Evolutionary conservation across 2,113 vertebrate species (phyloP).

Genomic region (Tragelaphus buxtoni): DNA sequence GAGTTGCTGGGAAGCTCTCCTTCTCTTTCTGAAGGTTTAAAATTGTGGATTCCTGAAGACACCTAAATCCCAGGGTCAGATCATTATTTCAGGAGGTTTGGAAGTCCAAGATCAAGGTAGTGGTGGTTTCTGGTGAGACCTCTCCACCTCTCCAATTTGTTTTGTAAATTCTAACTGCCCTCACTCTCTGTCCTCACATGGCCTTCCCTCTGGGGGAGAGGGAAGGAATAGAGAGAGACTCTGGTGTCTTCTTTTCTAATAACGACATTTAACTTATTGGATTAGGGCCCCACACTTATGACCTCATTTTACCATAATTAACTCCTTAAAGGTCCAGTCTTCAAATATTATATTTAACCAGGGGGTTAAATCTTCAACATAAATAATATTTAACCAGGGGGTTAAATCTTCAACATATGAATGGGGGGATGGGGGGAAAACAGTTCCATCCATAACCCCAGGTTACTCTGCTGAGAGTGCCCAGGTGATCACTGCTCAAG

Average conservation of each 20-base stretch:
- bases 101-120: neutral
- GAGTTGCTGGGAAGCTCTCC: neutral
- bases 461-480: neutral
- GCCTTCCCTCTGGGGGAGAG: neutral
- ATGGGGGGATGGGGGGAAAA: fast-evolving
- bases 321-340: neutral
- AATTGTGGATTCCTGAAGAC: neutral
- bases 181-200: neutral
- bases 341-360: neutral
- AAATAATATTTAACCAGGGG: neutral
- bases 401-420: too few species aligned
- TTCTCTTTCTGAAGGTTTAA: neutral
- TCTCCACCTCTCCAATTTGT: neutral
- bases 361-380: too few species aligned
- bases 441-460: too few species aligned
- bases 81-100: neutral
- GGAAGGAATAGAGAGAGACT: neutral
- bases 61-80: neutral
- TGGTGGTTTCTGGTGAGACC: neutral
- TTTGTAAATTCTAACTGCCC: neutral
- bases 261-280: neutral
- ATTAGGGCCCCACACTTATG: neutral
- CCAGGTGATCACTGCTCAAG: neutral
- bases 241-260: neutral
- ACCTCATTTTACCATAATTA: neutral